Evolutionary conservation across 2,797 vertebrate genomes (phyloP), one percentile per base, ranked within the genome.

Genomic region (Staurois parvus): DNA sequence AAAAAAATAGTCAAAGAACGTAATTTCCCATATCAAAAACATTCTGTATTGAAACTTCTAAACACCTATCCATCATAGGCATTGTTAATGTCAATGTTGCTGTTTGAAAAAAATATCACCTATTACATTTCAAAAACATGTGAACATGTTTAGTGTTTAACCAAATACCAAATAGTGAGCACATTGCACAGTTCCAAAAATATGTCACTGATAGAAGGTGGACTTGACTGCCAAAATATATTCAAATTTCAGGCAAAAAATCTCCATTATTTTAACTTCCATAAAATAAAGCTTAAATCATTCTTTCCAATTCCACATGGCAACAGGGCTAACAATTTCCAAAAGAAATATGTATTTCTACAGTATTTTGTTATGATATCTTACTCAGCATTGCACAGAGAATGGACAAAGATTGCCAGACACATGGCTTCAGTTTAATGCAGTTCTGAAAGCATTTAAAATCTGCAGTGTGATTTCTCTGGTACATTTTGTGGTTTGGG

Each of bases 401-500:
- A 45, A 72, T 32, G 32, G 64, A 4, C 24, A 81, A 70, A 19
- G 56, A 72, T 64, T 78, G 79, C 74, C 79, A 82, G 70, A 86
- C 79, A 82, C 74, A 86, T 86, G 85, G 79, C 73, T 78, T 72
- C 68, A 78, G 76, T 86, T 86, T 86, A 86, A 72, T 66, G 48
- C 34, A 66, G 45, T 40, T 56, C 74, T 82, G 67, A 86, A 82
- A 82, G 72, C 72, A 86, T 83, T 82, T 82, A 52, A 74, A 78
- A 77, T 67, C 59, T 19, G 26, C 48, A 86, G 26, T 66, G 9
- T 77, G 48, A 72, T 76, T 86, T 64, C 62, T 81, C 73, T 70
- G 76, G 79, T 81, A 76, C 79, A 77, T 86, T 86, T 86, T 86
- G 84, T 81, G 85, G 85, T 86, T 86, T 86, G 74, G 79, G 34